Percentiles rank a stretch among this genome's conserved stretches.
Evolutionary conservation across 2,888 invertebrate genomes (phyloP).

Genomic region (Protonemura montana): DNA sequence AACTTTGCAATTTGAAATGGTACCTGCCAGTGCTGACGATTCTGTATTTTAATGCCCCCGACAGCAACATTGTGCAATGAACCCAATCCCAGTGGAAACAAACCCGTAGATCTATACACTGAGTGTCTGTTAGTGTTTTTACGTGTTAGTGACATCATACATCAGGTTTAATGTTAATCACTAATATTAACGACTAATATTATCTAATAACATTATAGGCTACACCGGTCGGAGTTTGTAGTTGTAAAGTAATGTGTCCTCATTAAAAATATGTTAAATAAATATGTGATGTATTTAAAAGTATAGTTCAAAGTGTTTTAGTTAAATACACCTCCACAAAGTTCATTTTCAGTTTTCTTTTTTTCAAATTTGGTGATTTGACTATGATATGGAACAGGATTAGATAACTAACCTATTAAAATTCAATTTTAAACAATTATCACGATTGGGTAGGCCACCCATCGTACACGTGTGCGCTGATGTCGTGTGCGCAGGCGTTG

Average conservation of each 20-base stretch:
- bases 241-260: neutral
- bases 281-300: neutral
- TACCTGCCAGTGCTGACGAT: too few species aligned
- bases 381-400: too few species aligned
- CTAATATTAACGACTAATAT: neutral
- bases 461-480: too few species aligned
- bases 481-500: too few species aligned
- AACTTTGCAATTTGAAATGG: too few species aligned
- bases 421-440: too few species aligned
- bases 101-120: neutral
- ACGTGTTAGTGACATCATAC: neutral
- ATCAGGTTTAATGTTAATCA: neutral
- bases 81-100: neutral
- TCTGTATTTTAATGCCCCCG: too few species aligned
- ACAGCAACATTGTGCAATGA: neutral
- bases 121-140: neutral
- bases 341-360: too few species aligned
- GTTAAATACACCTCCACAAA: too few species aligned
- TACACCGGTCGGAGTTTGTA: neutral
- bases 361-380: too few species aligned
- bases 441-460: too few species aligned
- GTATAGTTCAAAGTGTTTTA: neutral
- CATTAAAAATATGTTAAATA: neutral
- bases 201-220: neutral
- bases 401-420: too few species aligned